Conservation (phyloP, 2,113 vertebrate species). For the Anser cygnoides region DNA sequence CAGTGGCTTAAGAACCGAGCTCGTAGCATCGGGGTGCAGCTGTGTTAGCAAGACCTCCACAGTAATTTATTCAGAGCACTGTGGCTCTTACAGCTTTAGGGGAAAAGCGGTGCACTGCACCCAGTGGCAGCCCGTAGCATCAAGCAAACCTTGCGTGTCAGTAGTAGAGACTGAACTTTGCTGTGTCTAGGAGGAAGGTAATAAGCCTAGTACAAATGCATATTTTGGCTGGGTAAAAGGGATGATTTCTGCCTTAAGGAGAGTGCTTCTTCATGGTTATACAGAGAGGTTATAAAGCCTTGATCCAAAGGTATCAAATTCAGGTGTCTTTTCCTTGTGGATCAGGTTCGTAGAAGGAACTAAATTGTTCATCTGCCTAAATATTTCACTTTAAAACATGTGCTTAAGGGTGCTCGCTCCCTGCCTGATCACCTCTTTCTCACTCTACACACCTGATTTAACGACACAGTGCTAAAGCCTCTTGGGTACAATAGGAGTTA, state of each 20-base stretch:
- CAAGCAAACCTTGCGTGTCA: background rate
- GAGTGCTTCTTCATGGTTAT: background rate
- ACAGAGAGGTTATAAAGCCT: background rate
- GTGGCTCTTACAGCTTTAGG: background rate
- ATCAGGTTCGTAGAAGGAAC: background rate
- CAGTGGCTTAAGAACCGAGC: background rate
- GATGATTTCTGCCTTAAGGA: background rate
- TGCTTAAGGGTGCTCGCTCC: background rate
- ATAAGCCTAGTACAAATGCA: background rate
- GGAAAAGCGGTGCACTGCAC: background rate
- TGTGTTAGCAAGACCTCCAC: background rate
- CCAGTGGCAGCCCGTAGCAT: background rate
- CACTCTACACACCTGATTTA: background rate
- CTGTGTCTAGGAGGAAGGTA: background rate
- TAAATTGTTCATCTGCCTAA: background rate
- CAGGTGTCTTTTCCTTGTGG: background rate
- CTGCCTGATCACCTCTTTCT: background rate
- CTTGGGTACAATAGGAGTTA: background rate
- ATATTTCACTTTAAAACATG: background rate
- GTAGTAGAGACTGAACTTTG: background rate
- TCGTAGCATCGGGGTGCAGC: background rate
- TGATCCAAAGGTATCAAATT: background rate
- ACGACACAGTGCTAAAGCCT: background rate
- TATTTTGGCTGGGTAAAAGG: background rate
- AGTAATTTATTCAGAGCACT: background rate